A percentile compares a stretch with the other conserved stretches of the same genome.
Evolutionary conservation across 2,113 vertebrate genomes (phyloP).

Genomic region (Nesogale talazaci): DNA sequence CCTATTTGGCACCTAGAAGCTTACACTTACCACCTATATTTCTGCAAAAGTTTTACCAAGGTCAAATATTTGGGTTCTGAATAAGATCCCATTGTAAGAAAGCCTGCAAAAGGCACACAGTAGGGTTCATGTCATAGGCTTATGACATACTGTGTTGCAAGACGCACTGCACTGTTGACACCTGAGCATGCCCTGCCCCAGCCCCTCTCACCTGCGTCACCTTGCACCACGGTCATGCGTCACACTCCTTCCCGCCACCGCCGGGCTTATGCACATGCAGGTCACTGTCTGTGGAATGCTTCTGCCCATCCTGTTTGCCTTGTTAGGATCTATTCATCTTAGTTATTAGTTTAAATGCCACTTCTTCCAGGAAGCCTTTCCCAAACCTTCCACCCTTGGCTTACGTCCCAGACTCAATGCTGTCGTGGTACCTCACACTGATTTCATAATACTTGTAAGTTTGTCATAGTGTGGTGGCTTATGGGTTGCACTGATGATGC

Average conservation of each 20-base stretch:
- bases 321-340: background rate
- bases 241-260: background rate
- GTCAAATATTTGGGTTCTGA: background rate
- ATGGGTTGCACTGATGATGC: no score
- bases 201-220: background rate
- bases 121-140: background rate
- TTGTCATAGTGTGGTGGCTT: no score
- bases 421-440: background rate
- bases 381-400: background rate
- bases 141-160: no score
- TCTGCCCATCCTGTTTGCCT: conserved; percentile 51
- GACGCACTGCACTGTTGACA: background rate
- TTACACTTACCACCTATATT: background rate
- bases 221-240: conserved; percentile 13
- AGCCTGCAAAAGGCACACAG: background rate
- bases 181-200: background rate
- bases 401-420: background rate
- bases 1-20: background rate
- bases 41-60: background rate
- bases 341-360: background rate
- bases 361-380: background rate
- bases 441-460: background rate
- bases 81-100: background rate
- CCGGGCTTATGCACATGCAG: conserved; percentile 51
- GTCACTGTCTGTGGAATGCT: conserved; percentile 22